Evolutionary conservation across 64 coral and sea anemone species (phyloP).

Genomic region (Actinia equina): DNA sequence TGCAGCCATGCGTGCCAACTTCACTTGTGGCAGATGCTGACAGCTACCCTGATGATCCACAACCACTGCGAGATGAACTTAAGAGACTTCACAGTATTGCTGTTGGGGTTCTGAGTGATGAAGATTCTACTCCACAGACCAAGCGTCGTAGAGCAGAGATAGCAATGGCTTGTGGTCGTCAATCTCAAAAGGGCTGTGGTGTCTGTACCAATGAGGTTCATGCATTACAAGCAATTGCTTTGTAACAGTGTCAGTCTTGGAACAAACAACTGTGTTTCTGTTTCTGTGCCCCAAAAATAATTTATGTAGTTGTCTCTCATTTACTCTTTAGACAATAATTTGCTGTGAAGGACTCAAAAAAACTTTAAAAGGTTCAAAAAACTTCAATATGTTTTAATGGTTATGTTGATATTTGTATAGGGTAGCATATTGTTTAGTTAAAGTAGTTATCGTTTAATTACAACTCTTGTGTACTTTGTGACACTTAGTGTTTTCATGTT

Average conservation of each 20-base stretch:
- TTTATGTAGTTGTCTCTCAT: background rate
- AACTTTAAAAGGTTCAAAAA: slow-evolving; percentile 1
- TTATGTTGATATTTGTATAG: background rate
- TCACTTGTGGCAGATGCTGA: slow-evolving; percentile 18
- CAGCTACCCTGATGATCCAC: slow-evolving; percentile 27
- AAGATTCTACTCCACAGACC: slow-evolving; percentile 34
- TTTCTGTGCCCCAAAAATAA: slow-evolving; percentile 25
- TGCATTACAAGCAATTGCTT: slow-evolving; percentile 63
- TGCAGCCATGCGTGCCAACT: slow-evolving; percentile 26
- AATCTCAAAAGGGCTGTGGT: slow-evolving; percentile 57
- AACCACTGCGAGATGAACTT: slow-evolving; percentile 55
- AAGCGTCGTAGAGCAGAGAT: slow-evolving; percentile 51
- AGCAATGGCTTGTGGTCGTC: slow-evolving; percentile 39
- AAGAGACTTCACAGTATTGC: slow-evolving; percentile 59
- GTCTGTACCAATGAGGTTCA: slow-evolving; percentile 55
- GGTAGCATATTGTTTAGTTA: background rate
- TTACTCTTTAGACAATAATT: background rate
- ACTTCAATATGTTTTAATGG: background rate
- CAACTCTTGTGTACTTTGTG: too few relatives aligned
- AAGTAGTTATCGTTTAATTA: background rate
- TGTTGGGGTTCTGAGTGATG: slow-evolving; percentile 53
- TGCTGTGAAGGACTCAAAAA: slow-evolving; percentile 35
- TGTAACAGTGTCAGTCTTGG: slow-evolving; percentile 69
- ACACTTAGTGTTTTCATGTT: background rate
- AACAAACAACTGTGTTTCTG: slow-evolving; percentile 43